phyloP scores from a whole-genome alignment of 2,888 invertebrate species.

The Neoitamus cyanurus region DNA sequence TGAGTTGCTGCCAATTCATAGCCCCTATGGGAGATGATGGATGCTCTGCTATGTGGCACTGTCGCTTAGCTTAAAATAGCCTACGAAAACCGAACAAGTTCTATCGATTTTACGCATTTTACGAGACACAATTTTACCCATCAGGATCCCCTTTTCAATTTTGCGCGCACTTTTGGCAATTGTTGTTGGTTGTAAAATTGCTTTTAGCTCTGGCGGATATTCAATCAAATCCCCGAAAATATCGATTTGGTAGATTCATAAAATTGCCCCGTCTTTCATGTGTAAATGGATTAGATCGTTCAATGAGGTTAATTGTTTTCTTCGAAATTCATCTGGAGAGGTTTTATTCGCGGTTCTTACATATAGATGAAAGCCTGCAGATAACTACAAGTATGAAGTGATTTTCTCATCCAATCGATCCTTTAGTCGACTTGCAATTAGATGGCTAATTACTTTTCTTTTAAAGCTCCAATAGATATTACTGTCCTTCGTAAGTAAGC shows the following conservation, averaged over 20 bases:
- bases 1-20: conserved; percentile 27
- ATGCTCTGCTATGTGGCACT: not conserved
- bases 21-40: not conserved
- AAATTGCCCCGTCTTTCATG: not conserved
- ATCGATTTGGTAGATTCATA: not conserved
- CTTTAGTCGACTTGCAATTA: too few relatives aligned
- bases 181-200: not conserved
- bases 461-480: not conserved
- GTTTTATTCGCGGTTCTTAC: not conserved
- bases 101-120: not conserved
- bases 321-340: not conserved
- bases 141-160: not conserved
- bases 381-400: too few relatives aligned
- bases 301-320: not conserved
- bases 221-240: not conserved
- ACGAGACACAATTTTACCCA: not conserved
- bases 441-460: not conserved
- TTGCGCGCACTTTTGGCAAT: not conserved
- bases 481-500: not conserved
- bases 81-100: not conserved
- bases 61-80: not conserved
- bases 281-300: not conserved
- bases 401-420: too few relatives aligned
- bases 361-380: not conserved
- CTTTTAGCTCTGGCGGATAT: not conserved